Conservation (phyloP, 2,888 invertebrate species). For the Ophioninae sp. region DNA sequence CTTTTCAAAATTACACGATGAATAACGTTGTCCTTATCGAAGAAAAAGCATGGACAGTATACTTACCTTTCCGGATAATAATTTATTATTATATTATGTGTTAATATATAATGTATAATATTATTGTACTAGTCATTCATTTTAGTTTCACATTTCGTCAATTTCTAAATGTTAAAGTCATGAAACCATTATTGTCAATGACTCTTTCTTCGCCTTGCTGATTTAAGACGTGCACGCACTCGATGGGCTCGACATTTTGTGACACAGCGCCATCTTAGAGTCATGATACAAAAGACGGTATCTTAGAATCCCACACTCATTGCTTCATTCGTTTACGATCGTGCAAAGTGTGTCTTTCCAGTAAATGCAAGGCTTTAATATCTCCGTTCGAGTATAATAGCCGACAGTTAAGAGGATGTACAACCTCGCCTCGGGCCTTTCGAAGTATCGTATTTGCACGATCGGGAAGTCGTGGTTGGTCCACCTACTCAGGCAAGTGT, state of each 20-base stretch:
- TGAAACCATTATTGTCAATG: no score
- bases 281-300: not conserved
- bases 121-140: no score
- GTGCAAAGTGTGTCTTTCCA: not conserved
- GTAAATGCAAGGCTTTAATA: slow-evolving; percentile 40
- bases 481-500: slow-evolving; percentile 1
- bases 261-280: slow-evolving; percentile 33
- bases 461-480: slow-evolving; percentile 8
- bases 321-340: slow-evolving; percentile 43
- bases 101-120: no score
- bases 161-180: no score
- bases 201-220: not conserved
- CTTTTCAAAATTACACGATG: no score
- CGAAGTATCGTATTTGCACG: slow-evolving; percentile 23
- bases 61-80: no score
- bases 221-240: not conserved
- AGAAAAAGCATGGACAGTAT: no score
- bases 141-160: no score
- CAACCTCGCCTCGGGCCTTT: slow-evolving; percentile 39
- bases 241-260: not conserved
- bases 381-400: slow-evolving; percentile 19
- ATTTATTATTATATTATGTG: no score
- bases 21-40: no score
- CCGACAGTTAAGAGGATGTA: slow-evolving; percentile 17
- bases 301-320: not conserved